Percentiles rank a stretch among this genome's conserved stretches.
These are phyloP conservation scores for Holcopasites calliopsidis DNA, from an alignment of 1,140 invertebrate genomes.

Conservation along the genomic window DNA sequence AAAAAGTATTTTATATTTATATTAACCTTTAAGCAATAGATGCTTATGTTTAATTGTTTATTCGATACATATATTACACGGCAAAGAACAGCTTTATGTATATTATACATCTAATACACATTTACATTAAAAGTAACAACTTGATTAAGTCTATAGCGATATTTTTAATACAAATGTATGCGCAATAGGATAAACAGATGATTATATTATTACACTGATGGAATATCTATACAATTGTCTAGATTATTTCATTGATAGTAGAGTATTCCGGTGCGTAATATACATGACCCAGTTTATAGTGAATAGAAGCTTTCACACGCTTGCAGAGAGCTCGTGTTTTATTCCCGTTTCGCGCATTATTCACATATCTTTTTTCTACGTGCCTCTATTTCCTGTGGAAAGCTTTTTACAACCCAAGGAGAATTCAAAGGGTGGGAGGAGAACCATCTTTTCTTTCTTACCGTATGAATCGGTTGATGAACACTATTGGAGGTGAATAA, in stretches of 20 bases:
- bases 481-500: conserved; percentile 50
- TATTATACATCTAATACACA: not conserved
- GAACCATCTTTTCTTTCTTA: conserved; percentile 48
- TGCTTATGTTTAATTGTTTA: not conserved
- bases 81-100: not conserved
- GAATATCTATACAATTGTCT: not conserved
- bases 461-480: conserved; percentile 21
- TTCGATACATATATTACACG: too few relatives aligned
- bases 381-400: conserved; percentile 38
- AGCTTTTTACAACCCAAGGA: conserved; percentile 59
- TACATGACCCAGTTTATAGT: conserved; percentile 74
- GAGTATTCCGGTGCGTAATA: conserved; percentile 62
- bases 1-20: too few relatives aligned
- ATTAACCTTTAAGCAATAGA: not conserved
- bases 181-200: not conserved
- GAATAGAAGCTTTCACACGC: conserved; percentile 70
- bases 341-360: conserved; percentile 55
- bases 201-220: not conserved
- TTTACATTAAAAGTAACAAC: not conserved
- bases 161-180: conserved; percentile 20
- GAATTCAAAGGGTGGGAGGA: conserved; percentile 48
- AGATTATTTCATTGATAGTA: not conserved
- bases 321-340: conserved; percentile 55
- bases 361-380: conserved; percentile 36
- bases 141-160: conserved; percentile 14